These are phyloP conservation scores for Rhyacichthys aspro DNA, from an alignment of 2,797 vertebrate species.

Conservation along the genomic window DNA sequence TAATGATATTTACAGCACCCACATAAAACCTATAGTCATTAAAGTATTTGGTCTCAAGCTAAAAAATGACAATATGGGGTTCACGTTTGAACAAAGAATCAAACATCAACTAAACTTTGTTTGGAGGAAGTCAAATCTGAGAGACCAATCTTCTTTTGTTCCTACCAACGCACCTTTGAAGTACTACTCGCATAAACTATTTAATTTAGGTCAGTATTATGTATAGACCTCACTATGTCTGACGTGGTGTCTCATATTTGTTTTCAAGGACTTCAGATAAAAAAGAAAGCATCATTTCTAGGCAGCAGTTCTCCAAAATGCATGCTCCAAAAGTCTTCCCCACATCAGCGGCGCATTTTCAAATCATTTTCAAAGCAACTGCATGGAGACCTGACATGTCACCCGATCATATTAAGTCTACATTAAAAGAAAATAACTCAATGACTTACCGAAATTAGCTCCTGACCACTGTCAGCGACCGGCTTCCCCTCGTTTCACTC, in stretches of 20 bases:
- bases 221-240: conserved; percentile 40
- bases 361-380: background rate
- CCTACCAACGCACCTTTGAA: conserved; percentile 29
- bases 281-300: conserved; percentile 16
- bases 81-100: background rate
- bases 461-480: conserved; percentile 59
- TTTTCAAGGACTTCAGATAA: conserved; percentile 15
- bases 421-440: conserved; percentile 20
- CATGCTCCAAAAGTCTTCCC: conserved; percentile 27
- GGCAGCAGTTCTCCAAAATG: conserved; percentile 1
- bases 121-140: conserved; percentile 5
- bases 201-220: conserved; percentile 61
- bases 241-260: conserved; percentile 26
- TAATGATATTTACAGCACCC: conserved; percentile 7
- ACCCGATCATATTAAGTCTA: conserved; percentile 12
- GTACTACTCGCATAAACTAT: conserved; percentile 49
- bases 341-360: conserved; percentile 25
- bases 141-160: conserved; percentile 32
- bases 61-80: background rate
- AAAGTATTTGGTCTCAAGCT: background rate
- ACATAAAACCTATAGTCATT: background rate
- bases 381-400: conserved; percentile 31
- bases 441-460: conserved; percentile 70
- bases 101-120: conserved; percentile 19
- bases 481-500: conserved; percentile 51